Percentiles rank a stretch among this genome's conserved stretches.
Conservation (phyloP, 2,113 vertebrate genomes). For the Nymphicus hollandicus region DNA sequence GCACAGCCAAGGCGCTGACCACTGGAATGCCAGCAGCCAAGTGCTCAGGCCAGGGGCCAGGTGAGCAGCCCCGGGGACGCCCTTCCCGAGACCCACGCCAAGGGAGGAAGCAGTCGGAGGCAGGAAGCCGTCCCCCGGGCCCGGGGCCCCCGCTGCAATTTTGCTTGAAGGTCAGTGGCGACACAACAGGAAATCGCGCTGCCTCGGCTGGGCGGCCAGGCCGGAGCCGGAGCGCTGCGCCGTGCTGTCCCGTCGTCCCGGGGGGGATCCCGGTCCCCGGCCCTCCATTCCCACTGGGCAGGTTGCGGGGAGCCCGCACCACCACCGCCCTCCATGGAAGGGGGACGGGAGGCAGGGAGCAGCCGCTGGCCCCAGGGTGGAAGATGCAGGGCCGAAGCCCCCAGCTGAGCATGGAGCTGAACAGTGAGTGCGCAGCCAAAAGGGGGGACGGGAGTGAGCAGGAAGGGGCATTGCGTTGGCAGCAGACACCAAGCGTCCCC, state of each 20-base stretch:
- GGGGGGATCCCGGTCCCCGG: background rate
- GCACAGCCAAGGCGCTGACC: background rate
- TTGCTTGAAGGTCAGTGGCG: slow-evolving; percentile 57
- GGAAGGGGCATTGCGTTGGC: background rate
- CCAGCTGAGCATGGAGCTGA: slow-evolving; percentile 67
- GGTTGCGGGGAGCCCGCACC: background rate
- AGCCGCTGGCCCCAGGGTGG: slow-evolving; percentile 8
- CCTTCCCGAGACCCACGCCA: background rate
- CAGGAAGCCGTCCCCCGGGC: slow-evolving; percentile 49
- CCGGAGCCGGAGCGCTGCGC: background rate
- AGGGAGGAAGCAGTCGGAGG: slow-evolving; percentile 60
- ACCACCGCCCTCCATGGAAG: slow-evolving; percentile 44
- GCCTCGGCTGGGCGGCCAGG: background rate
- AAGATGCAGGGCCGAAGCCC: slow-evolving; percentile 51
- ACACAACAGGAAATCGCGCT: slow-evolving; percentile 69
- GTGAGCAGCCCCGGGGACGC: slow-evolving; percentile 31
- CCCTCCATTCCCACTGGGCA: background rate
- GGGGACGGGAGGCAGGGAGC: slow-evolving; percentile 7
- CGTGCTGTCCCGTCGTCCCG: background rate
- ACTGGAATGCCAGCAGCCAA: fast-evolving
- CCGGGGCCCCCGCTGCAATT: background rate
- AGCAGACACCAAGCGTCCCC: fast-evolving
- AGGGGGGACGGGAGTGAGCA: background rate
- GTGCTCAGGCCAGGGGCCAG: background rate
- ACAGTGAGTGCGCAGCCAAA: slow-evolving; percentile 38